Evolutionary conservation across 1,140 invertebrate species (phyloP), one percentile per base, ranked within the genome.

Genomic region (Caenorhabditis brenneri): DNA sequence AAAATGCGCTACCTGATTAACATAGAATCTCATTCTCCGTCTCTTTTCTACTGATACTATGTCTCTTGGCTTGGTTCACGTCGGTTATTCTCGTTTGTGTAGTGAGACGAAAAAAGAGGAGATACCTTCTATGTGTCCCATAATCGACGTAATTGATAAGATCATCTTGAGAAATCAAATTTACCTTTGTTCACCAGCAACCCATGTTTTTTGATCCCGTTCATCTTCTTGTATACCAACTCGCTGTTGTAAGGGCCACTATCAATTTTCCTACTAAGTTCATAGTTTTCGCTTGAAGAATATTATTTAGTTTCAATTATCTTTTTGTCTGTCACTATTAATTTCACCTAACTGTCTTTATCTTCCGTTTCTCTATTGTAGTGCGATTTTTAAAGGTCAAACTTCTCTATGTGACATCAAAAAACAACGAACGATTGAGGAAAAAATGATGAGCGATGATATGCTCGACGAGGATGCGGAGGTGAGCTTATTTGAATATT

Each of bases 381-480:
- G n/a, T 19, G n/a, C 5, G 65, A 74, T 74, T 42, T n/a, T 46
- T 74, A 42, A 74, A 74, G 33, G 29, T 42, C 58, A 31, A 65
- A 22, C 36, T n/a, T 24, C 3, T 65, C 9, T 19, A 36, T 74
- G 33, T 74, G 36, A 39, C 22, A 42, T 74, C 29, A 31, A 42
- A 27, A 15, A 74, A 7, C 65, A 42, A 12, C 65, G n/a, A 42
- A 46, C 29, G 33, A 65, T 19, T 51, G 15, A 36, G 29, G 33
- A 15, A 55, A 42, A 1, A 42, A 42, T 42, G 65, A 74, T 74
- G 65, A 74, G 65, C 36, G 65, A 74, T 22, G 53, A 58, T 58
- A 58, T 58, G 36, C 65, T 74, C 2, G 65, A 74, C 22, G 65
- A 74, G 36, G 36, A 74, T 39, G 65, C 33, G n/a, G 65, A 74